Evolutionary conservation across 2,797 vertebrate genomes (phyloP), one percentile per base, ranked within the genome.

Genomic region (Hydrolagus colliei): DNA sequence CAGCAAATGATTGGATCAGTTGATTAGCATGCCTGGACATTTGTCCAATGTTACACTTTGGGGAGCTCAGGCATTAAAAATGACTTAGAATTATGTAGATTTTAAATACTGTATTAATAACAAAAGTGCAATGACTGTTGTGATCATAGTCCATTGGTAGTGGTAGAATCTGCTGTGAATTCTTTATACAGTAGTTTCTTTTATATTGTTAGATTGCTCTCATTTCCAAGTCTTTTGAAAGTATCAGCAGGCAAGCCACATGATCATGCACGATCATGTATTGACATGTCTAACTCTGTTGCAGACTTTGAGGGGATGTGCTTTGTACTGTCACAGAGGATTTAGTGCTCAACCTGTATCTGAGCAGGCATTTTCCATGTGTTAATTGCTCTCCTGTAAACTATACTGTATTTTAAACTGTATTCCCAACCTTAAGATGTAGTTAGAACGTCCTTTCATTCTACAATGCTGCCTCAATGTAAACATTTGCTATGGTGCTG

Each of bases 11-110:
- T 68, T 68, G 61, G 79, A 80, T 8, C 14, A 68, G 16, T 20
- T 82, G 32, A 82, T 68, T 82, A 82, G 16, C 63, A 68, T 68
- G 63, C 16, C 35, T 79, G 20, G n/a, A 79, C 9, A 65, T 79
- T 79, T 67, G 27, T 63, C 65, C 16, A 68, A 84, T 35, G 6
- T 68, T 71, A 71, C 4, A 0, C 14, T 77, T 77, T 77, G 35
- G 14, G 52, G 75, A 10, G 63, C 6, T 67, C 78, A 80, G 63
- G 65, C 22, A 14, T 71, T 84, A 52, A 41, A 32, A 84, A n/a
- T 6, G 16, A 41, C 65, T 35, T 35, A 20, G 79, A 71, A 68
- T 18, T 84, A 18, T 22, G 16, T 14, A 71, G 35, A 68, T 79
- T 11, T 62, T 61, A 5, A 67, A 18, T 82, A 68, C 67, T 52